Evolutionary conservation across 2,888 invertebrate genomes (phyloP), one percentile per base, ranked within the genome.

Genomic region (Sussaba pulchella): DNA sequence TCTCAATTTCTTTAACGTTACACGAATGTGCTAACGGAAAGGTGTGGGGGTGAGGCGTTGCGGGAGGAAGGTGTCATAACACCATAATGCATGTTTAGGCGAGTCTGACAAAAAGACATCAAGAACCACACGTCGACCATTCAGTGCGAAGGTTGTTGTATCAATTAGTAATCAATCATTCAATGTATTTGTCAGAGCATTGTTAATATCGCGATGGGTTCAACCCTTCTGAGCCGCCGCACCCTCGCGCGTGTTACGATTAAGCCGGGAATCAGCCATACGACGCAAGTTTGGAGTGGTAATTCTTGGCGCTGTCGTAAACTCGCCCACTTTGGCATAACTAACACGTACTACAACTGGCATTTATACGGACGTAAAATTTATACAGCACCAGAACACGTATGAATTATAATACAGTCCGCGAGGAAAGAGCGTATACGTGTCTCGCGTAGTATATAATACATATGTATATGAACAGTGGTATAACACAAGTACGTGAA

Each of bases 351-450:
- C 67, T 45, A 47, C 69, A 63, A 64, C 76, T 69, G 69, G 64
- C 76, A 73, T 76, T 63, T 64, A 73, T 81, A 77, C 41, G 36
- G 50, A 61, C 50, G 41, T 39, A 10, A 31, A 72, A 81, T 81
- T 81, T 72, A 76, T 81, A 73, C 69, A 72, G 45, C 76, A 64
- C 63, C 66, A 67, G 75, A 39, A 69, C 59, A 64, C 67, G 73
- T 69, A 73, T 77, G 76, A 81, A 81, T 81, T 73, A 63, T 69
- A 76, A 81, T 77, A 73, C 41, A 67, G 52, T 45, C 64, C 26
- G 52, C n/a, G 57, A 26, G 54, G 17, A 36, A 41, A 52, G 50
- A 50, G 52, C 66, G 21, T 59, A 36, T 41, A 14, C 59, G 21
- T 36, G 67, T 66, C 52, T 63, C 19, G 21, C n/a, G 24, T 14